Evolutionary conservation across 2,797 vertebrate species (phyloP), one percentile per base, ranked within the genome.

Genomic region (Sebastes hopkinsi): DNA sequence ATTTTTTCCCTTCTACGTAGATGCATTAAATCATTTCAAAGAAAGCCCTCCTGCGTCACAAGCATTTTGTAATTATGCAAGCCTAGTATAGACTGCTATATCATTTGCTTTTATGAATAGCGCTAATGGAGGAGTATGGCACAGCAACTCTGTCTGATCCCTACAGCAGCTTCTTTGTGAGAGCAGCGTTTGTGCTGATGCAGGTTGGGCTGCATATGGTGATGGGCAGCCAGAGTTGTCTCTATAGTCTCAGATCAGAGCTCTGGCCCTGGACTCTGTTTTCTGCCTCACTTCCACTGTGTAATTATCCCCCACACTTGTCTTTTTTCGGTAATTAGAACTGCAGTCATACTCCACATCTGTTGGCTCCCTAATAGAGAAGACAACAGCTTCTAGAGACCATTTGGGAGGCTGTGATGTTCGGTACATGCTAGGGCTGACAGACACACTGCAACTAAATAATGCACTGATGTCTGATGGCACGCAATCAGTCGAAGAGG

Each of bases 231-330:
- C 67, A 67, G 80, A 84, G 81, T 72, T 70, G 83, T 83, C 77
- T 88, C 74, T 79, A n/a, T n/a, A 27, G 86, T 88, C 81, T 91
- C 89, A 83, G 81, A 90, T 91, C 82, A 78, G 67, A 90, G 88
- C 79, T 88, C 83, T 88, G 87, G 85, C 79, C 85, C 68, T 55
- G 36, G 82, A 84, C 79, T 87, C 77, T 75, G 75, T 93, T 94
- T 91, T 94, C 90, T 92, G 88, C 82, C 85, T 92, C 89, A 85
- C 90, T 92, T 93, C 81, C 81, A 87, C 89, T 80, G 73, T 91
- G 87, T 92, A 94, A 95, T 95, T 95, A 95, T 94, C 87, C 90
- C 76, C 83, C 81, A 81, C 75, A 87, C 91, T 94, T 90, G 89
- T 92, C 89, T 88, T 90, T 91, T 88, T 88, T 85, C 89, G 88